phyloP scores from a whole-genome alignment of 2,113 vertebrate genomes.

The Lota lota region DNA sequence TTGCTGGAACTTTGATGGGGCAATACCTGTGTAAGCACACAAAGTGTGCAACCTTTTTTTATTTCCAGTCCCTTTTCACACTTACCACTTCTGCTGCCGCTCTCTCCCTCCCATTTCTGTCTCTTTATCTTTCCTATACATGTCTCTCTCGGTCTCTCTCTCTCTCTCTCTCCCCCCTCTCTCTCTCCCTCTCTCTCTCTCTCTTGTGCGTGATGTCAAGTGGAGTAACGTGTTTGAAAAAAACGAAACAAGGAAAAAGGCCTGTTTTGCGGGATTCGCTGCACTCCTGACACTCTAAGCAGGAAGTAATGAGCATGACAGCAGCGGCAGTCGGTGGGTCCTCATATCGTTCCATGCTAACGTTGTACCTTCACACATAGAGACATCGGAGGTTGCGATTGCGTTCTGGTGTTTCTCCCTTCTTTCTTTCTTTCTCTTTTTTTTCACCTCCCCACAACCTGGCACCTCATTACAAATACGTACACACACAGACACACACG shows the following conservation, averaged over 20 bases:
- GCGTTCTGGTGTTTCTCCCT: constrained; percentile 20
- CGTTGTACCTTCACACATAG: no score
- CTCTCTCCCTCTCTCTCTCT: not conserved
- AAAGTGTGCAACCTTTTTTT: not conserved
- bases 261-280: no score
- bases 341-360: no score
- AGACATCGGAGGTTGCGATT: constrained; percentile 6
- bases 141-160: not conserved
- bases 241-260: no score
- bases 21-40: no score
- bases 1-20: no score
- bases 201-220: not conserved
- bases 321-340: no score
- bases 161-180: not conserved
- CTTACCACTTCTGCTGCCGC: not conserved
- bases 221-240: no score
- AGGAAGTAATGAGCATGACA: no score
- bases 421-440: constrained; percentile 1
- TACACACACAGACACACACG: not conserved
- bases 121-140: not conserved
- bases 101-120: not conserved
- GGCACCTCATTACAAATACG: constrained; percentile 32
- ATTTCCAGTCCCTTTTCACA: not conserved
- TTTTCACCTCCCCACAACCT: constrained; percentile 19
- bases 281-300: no score